These are phyloP conservation scores for Phasia obesa DNA, from an alignment of 2,888 invertebrate species.

Conservation along the genomic window DNA sequence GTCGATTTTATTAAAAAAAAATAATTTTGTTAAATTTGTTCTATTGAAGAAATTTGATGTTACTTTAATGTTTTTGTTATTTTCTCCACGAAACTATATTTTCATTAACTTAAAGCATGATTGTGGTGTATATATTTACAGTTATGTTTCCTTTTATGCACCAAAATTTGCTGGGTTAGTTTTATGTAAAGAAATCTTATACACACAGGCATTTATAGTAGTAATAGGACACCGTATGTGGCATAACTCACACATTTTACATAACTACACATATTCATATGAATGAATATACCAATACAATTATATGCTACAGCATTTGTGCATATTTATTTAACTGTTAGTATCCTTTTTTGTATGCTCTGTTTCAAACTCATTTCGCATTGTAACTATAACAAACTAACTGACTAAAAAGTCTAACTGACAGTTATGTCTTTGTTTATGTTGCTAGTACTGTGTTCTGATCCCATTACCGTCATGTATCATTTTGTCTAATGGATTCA, in stretches of 20 bases:
- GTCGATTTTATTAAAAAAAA: too few relatives aligned
- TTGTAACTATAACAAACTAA: constrained; percentile 1
- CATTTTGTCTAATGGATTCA: constrained; percentile 51
- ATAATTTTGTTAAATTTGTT: too few relatives aligned
- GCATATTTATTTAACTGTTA: constrained; percentile 20
- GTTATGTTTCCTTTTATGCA: too few relatives aligned
- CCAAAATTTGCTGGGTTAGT: too few relatives aligned
- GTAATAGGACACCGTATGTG: background rate
- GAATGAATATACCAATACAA: background rate
- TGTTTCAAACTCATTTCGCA: background rate
- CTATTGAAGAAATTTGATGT: too few relatives aligned
- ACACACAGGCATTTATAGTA: too few relatives aligned
- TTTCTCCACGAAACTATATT: too few relatives aligned
- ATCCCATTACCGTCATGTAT: constrained; percentile 50
- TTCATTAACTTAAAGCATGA: too few relatives aligned
- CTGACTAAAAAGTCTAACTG: constrained; percentile 14
- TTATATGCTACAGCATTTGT: background rate
- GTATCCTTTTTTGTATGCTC: background rate
- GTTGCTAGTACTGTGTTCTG: constrained; percentile 26
- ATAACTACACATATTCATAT: background rate
- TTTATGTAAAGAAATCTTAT: too few relatives aligned
- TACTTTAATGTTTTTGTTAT: too few relatives aligned
- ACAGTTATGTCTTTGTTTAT: constrained; percentile 45
- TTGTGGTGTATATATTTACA: too few relatives aligned
- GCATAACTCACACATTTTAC: background rate